Evolutionary conservation across 2,113 vertebrate species (phyloP).

Genomic region (Pangasianodon hypophthalmus): DNA sequence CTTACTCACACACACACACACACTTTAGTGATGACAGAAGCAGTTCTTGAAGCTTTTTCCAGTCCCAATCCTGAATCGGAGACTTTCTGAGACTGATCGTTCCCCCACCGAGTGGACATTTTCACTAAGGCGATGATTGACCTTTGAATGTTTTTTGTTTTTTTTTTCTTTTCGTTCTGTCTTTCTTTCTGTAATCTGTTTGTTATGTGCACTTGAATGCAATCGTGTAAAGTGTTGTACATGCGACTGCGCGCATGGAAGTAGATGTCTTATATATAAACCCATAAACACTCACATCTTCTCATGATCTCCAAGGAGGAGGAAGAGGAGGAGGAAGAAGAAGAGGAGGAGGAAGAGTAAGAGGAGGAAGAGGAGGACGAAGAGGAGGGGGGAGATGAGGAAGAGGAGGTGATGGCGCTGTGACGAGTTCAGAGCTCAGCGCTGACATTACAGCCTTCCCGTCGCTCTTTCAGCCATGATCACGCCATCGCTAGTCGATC

Average conservation of each 20-base stretch:
- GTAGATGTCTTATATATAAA: conserved; percentile 47
- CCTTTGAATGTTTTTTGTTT: conserved; percentile 76
- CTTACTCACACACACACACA: background rate
- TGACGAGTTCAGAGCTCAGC: conserved; percentile 61
- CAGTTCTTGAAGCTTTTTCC: conserved; percentile 35
- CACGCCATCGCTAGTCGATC: conserved; percentile 80
- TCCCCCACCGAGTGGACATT: conserved; percentile 47
- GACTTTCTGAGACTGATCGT: background rate
- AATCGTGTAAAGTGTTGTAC: conserved; percentile 71
- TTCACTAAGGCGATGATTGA: conserved; percentile 79
- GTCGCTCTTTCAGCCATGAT: conserved; percentile 71
- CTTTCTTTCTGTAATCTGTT: conserved; percentile 63
- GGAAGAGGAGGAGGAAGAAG: conserved; percentile 5
- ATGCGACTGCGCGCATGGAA: conserved; percentile 69
- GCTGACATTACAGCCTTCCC: conserved; percentile 70
- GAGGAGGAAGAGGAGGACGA: background rate
- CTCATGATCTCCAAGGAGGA: conserved; percentile 36
- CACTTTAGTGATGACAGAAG: background rate
- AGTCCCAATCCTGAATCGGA: conserved; percentile 20
- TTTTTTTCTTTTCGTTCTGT: conserved; percentile 61
- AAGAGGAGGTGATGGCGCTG: background rate
- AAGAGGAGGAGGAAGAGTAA: conserved; percentile 33
- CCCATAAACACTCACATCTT: conserved; percentile 51
- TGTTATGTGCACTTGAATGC: conserved; percentile 72
- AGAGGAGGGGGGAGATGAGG: conserved; percentile 21